Percentiles rank a stretch among this genome's conserved stretches.
Conservation (phyloP, 1,140 invertebrate species). For the Drosophila arizonae region DNA sequence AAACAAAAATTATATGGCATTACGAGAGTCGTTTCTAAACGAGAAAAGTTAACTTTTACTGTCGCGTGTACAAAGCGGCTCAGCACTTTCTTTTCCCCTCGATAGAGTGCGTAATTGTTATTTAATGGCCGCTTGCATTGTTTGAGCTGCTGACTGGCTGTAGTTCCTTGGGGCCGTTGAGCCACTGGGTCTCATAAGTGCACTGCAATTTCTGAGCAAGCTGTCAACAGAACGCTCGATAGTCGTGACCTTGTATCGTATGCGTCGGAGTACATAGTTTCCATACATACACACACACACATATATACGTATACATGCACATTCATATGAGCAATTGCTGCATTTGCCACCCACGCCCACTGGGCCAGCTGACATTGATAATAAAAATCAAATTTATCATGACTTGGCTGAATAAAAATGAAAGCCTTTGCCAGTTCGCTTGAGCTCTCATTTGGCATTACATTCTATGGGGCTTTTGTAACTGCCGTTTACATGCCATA, state of each 20-base stretch:
- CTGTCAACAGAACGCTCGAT: constrained; percentile 6
- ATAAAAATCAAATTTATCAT: constrained; percentile 22
- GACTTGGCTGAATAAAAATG: neutral
- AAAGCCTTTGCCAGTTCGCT: constrained; percentile 4
- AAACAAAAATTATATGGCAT: too few relatives aligned
- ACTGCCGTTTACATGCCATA: neutral
- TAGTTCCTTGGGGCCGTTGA: neutral
- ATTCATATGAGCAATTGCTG: neutral
- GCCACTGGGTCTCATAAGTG: neutral
- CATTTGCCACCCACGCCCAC: constrained; percentile 1
- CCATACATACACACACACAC: constrained; percentile 1
- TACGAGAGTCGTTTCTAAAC: neutral
- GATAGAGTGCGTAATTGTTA: constrained; percentile 7
- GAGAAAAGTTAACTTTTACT: neutral
- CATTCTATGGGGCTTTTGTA: neutral
- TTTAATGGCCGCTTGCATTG: constrained; percentile 1
- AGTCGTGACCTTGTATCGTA: constrained; percentile 19
- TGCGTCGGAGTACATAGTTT: neutral
- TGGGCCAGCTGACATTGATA: constrained; percentile 5
- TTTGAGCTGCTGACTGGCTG: constrained; percentile 3
- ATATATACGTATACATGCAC: neutral
- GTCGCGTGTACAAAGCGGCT: neutral
- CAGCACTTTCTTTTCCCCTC: neutral
- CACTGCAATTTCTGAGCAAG: constrained; percentile 11
- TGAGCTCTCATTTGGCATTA: neutral